A percentile compares a stretch with the other conserved stretches of the same genome.
Conservation (phyloP, 2,888 invertebrate genomes). For the Blomia tropicalis region DNA sequence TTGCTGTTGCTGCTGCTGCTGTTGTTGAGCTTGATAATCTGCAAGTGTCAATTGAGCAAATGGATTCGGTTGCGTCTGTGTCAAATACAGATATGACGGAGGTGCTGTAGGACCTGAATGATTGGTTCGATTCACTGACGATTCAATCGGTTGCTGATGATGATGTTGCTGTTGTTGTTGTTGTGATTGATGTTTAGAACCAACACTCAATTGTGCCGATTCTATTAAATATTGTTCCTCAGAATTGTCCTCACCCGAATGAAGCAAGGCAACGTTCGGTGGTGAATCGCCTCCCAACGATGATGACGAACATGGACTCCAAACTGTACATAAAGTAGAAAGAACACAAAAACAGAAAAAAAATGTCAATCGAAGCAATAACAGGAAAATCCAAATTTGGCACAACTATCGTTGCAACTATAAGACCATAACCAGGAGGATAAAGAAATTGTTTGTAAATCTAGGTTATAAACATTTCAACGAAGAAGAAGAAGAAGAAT, state of each 20-base stretch:
- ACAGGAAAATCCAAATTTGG: no score
- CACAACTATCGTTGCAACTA: no score
- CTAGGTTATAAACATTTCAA: no score
- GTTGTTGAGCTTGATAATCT: conserved; percentile 1
- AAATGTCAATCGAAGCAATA: no score
- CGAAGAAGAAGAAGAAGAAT: no score
- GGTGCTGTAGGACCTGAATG: no score
- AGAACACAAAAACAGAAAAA: not conserved
- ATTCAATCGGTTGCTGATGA: conserved; percentile 2
- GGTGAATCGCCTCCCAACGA: not conserved
- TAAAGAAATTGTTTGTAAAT: no score
- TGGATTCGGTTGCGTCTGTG: not conserved
- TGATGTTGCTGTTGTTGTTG: not conserved
- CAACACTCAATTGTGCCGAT: not conserved
- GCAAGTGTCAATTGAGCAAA: conserved; percentile 7
- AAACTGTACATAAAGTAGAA: not conserved
- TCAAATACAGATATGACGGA: no score
- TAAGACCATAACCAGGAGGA: no score
- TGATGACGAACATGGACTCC: not conserved
- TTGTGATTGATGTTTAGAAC: not conserved
- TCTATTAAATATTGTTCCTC: not conserved
- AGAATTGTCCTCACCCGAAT: not conserved
- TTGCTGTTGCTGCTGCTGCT: not conserved
- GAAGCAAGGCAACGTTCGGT: not conserved
- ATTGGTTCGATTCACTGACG: no score